Evolutionary conservation across 2,113 vertebrate genomes (phyloP).

Genomic region (Pelmatolapia mariae): DNA sequence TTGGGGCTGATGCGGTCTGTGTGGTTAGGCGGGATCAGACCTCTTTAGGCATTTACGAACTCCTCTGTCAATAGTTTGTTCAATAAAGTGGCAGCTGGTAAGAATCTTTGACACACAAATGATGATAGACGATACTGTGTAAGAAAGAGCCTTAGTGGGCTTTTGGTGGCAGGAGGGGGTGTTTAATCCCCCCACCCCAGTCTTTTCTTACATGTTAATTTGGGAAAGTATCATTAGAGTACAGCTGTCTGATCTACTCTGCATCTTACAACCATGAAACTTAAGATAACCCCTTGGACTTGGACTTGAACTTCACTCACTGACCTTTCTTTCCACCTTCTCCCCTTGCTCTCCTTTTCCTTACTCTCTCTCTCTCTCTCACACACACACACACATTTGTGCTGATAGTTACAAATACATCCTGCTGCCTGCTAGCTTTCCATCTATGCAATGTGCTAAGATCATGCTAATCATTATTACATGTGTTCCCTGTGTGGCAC

Average conservation of each 20-base stretch:
- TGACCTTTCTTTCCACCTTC: not conserved
- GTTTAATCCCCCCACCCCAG: not conserved
- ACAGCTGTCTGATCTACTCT: constrained; percentile 45
- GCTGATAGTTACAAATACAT: not conserved
- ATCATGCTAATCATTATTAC: constrained; percentile 24
- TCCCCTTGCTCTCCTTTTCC: not conserved
- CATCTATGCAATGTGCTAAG: constrained; percentile 22
- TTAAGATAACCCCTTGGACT: constrained; percentile 44
- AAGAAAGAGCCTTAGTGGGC: not conserved
- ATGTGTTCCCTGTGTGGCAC: constrained; percentile 25
- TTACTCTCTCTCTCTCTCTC: not conserved
- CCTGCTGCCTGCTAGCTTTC: constrained; percentile 5
- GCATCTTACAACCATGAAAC: constrained; percentile 45
- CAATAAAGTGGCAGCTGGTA: not conserved
- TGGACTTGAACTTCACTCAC: constrained; percentile 4
- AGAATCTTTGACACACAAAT: not conserved
- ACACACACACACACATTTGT: not conserved
- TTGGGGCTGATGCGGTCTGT: not conserved
- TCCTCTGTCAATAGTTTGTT: not conserved
- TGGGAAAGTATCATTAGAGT: constrained; percentile 25
- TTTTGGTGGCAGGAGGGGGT: not conserved
- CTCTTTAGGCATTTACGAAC: not conserved
- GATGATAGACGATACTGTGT: not conserved
- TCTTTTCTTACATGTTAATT: constrained; percentile 45
- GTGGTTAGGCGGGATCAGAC: not conserved